These are phyloP conservation scores for Masnerella sp. DNA, from an alignment of 2,888 invertebrate genomes.

Conservation along the genomic window DNA sequence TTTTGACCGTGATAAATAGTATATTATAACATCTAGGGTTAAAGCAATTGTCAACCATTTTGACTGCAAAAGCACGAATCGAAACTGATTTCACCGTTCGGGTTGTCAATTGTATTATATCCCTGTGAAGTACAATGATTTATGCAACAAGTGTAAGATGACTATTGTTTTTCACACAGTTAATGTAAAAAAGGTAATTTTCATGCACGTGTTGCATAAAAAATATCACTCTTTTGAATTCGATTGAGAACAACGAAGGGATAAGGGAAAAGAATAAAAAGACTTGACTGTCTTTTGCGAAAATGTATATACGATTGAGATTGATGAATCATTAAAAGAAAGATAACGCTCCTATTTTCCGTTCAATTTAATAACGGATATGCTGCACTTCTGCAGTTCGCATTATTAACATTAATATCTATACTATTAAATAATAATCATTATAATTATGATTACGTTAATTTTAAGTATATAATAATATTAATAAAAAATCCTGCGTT, in stretches of 20 bases:
- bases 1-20: slow-evolving; percentile 10
- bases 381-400: slow-evolving; percentile 48
- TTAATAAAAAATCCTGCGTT: slow-evolving; percentile 26
- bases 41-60: too few species aligned
- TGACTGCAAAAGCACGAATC: too few species aligned
- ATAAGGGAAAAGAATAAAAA: slow-evolving; percentile 7
- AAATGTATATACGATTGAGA: slow-evolving; percentile 49
- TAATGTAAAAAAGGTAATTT: too few species aligned
- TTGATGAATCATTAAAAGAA: slow-evolving; percentile 29
- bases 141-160: too few species aligned
- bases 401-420: slow-evolving; percentile 55
- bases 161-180: too few species aligned
- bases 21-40: too few species aligned
- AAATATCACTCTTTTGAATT: slow-evolving; percentile 24
- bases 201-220: too few species aligned
- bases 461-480: slow-evolving; percentile 45
- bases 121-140: too few species aligned
- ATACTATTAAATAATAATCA: slow-evolving; percentile 40
- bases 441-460: slow-evolving; percentile 47
- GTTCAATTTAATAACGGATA: slow-evolving; percentile 39
- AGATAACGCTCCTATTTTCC: slow-evolving; percentile 55
- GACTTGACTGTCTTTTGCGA: slow-evolving; percentile 26
- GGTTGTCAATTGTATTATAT: too few species aligned
- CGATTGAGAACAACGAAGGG: slow-evolving; percentile 40
- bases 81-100: too few species aligned